Evolutionary conservation across 2,888 invertebrate species (phyloP), one percentile per base, ranked within the genome.

Genomic region (Pardosa pseudoannulata): DNA sequence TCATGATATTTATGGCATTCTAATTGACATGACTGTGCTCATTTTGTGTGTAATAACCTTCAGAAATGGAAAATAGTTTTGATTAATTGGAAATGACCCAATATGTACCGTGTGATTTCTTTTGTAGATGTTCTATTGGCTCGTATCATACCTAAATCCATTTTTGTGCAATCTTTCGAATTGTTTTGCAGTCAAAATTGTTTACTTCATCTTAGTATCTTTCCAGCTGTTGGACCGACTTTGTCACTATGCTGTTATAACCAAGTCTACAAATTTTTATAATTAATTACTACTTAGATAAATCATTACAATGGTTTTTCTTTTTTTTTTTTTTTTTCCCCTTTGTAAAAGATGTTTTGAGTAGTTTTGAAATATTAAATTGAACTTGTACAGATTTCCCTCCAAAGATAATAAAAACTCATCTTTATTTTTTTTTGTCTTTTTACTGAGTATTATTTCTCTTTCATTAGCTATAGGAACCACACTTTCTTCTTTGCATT

Each of bases 1-100:
- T 56, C 56, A 23, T 56, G 56, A 56, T 56, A 56, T 23, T 56
- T 56, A 56, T 56, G 56, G 56, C 23, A 56, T 56, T 56, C 56
- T 56, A 56, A 19, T 56, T 56, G n/a, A 46, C 46, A 56, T 56
- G 56, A 56, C 56, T 56, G 56, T 56, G 23, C 56, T 56, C 56
- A 56, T 56, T 56, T 56, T 56, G 56, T 56, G 56, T 56, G 56
- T 23, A 56, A 16, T 56, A 56, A 56, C 56, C 56, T 36, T 36
- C 2, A 56, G 23, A 56, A 56, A 56, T 56, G 56, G 56, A 6
- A 23, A n/a, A 3, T 23, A 56, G 3, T 56, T 56, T 23, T 56
- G 19, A 16, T 9, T 46, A 16, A 46, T 46, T 46, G 9, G 16
- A 16, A 56, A 16, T 56, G 56, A 23, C 7, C n/a, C 3, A 46